A percentile compares a stretch with the other conserved stretches of the same genome.
These are phyloP conservation scores for Myrmecobius fasciatus DNA, from an alignment of 2,113 vertebrate species.

Conservation along the genomic window DNA sequence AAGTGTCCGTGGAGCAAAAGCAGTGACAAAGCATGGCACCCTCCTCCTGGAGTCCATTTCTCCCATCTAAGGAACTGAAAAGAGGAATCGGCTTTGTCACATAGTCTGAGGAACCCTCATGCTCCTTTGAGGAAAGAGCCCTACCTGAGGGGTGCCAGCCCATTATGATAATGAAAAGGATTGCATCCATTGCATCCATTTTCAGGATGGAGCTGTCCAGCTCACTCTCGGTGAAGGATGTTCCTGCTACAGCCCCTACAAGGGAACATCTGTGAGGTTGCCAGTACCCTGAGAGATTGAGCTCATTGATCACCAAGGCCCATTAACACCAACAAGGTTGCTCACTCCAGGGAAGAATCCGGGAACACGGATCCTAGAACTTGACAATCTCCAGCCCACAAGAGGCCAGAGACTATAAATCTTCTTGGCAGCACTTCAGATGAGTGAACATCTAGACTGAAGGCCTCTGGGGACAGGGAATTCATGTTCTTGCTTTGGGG, in stretches of 20 bases:
- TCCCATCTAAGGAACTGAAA: background rate
- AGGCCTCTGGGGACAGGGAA: background rate
- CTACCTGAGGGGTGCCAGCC: background rate
- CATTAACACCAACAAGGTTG: background rate
- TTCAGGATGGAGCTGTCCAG: too few relatives aligned
- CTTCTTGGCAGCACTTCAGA: background rate
- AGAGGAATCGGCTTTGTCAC: background rate
- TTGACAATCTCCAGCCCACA: background rate
- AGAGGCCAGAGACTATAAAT: background rate
- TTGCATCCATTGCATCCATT: too few relatives aligned
- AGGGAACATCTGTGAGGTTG: background rate
- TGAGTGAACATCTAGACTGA: background rate
- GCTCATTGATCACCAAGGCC: background rate
- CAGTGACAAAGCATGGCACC: background rate
- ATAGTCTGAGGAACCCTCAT: background rate
- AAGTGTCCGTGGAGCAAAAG: background rate
- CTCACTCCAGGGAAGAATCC: background rate
- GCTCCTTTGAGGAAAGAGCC: background rate
- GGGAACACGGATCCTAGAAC: background rate
- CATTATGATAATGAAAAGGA: too few relatives aligned
- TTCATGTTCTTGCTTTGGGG: background rate
- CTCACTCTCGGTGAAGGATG: background rate
- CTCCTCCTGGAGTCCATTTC: background rate
- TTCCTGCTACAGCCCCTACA: background rate
- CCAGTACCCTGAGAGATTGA: background rate